phyloP scores from a whole-genome alignment of 1,140 invertebrate genomes.

The Bombus waltoni region DNA sequence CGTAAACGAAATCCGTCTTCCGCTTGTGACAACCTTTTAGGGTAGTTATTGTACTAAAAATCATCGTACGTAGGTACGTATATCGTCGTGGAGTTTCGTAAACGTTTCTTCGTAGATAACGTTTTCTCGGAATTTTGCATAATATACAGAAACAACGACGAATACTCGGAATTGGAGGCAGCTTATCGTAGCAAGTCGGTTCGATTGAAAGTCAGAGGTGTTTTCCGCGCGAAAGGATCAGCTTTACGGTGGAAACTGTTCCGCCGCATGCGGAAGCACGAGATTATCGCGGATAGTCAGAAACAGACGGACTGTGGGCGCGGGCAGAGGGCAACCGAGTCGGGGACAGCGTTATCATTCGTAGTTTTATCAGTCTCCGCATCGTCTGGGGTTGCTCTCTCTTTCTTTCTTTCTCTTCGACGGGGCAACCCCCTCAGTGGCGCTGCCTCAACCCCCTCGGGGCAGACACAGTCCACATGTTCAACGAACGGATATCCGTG shows the following conservation, averaged over 20 bases:
- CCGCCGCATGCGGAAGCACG: slow-evolving; percentile 46
- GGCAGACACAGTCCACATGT: slow-evolving; percentile 44
- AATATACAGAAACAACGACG: too few relatives aligned
- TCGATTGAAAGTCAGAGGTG: slow-evolving; percentile 22
- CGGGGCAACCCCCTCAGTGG: slow-evolving; percentile 31
- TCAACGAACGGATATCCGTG: slow-evolving; percentile 14
- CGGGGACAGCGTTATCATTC: slow-evolving; percentile 72
- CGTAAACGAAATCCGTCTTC: too few relatives aligned
- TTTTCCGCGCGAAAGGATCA: slow-evolving; percentile 7
- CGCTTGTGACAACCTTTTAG: neutral
- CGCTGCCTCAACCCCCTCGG: slow-evolving; percentile 45
- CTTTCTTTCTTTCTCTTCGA: slow-evolving; percentile 46
- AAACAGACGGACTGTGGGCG: slow-evolving; percentile 65
- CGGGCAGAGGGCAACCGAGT: slow-evolving; percentile 29
- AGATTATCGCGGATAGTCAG: slow-evolving; percentile 74
- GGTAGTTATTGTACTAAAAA: too few relatives aligned
- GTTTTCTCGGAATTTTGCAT: too few relatives aligned
- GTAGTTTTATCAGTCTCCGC: slow-evolving; percentile 70
- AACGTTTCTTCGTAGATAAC: too few relatives aligned
- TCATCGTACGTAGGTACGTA: neutral
- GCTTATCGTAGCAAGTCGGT: neutral
- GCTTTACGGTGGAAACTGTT: slow-evolving; percentile 34
- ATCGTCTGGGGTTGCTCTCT: slow-evolving; percentile 72
- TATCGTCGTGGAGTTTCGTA: too few relatives aligned
- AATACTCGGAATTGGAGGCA: neutral